Evolutionary conservation across 2,888 invertebrate species (phyloP), one percentile per base, ranked within the genome.

Genomic region (Microplitis deprimator): DNA sequence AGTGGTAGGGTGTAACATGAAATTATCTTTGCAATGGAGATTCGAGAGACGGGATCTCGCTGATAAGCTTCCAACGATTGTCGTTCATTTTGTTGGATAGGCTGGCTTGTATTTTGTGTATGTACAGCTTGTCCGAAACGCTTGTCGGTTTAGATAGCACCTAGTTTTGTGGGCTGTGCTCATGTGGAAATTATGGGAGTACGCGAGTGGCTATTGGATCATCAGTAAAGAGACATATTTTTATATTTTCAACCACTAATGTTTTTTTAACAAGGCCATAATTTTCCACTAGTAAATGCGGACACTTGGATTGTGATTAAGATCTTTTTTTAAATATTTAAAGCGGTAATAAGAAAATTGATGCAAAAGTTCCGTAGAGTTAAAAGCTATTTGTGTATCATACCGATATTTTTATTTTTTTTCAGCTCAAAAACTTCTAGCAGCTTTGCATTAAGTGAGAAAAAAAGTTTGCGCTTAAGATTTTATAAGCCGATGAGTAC

Each of bases 401-500:
- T 50, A 50, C 41, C 7, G 7, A 50, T 10, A 50, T 50, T 50
- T 50, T 13, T 50, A 50, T 50, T 50, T 13, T 50, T 50, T 6
- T 50, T 4, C 13, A 8, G 50, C 3, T 50, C 50, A 50, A 50
- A 50, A 50, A 50, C 50, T 50, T 50, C 3, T 3, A 10, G 13
- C 50, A 83, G 83, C 85, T 84, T 84, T 81, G 82, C 84, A 84
- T 82, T 84, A 84, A 84, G 83, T 83, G 6, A 10, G 79, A 80
- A 80, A 65, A 72, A 86, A 80, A 80, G 76, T 82, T 81, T 77
- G 72, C 78, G 69, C 78, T 13, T 50, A 76, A 79, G 80, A 76
- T 81, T 80, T 78, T 80, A 78, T 80, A 81, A 80, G 84, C 85
- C 85, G 85, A 85, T 84, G 85, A 83, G 85, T 82, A 83, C 81